Base-by-base conservation (phyloP, 2,797 vertebrate genomes). In the Darevskia nairensis region DNA sequence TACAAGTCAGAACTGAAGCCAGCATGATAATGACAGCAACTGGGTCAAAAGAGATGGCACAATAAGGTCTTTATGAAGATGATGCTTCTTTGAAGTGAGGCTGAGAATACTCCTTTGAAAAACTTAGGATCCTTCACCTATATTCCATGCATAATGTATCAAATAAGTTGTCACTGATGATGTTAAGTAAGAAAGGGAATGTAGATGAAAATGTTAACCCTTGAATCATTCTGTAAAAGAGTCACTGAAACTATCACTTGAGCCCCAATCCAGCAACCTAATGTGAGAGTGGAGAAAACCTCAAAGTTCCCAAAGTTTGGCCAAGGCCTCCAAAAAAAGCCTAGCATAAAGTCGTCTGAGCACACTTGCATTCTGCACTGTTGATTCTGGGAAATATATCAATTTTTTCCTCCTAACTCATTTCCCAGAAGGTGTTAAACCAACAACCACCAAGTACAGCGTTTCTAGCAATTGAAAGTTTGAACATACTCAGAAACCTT, bases 171-270 rank as follows among this genome's bases (percentile, higher is more conserved):
- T 78, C 72, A 27, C 75, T 85, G 41, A 88, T 35, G 90, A 79
- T 86, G n/a, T 86, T 87, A 89, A 89, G 78, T 66, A 71, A 35
- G 85, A 75, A 15, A 82, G 17, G 68, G 41, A 90, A 89, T 15
- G 35, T 46, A 77, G 39, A 89, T 50, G 39, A 76, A 71, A 29
- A 74, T 80, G 21, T 55, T 71, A 84, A 86, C 69, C 80, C 69
- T 15, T 15, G 55, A 89, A 82, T 77, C 81, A 86, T 69, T 66
- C 32, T 50, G 35, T 69, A 17, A 17, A 84, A 84, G 39, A 72
- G 68, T 87, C 82, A 41, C 6, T 9, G 15, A 78, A 8, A 74
- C 55, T 74, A 80, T 6, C 6, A 2, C 86, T 11, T 44, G 9
- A 19, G 32, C 10, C 10, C 15, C 23, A 80, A 71, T 41, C n/a